These are phyloP conservation scores for Vulpes vulpes DNA, from an alignment of 2,113 vertebrate species.

Conservation along the genomic window DNA sequence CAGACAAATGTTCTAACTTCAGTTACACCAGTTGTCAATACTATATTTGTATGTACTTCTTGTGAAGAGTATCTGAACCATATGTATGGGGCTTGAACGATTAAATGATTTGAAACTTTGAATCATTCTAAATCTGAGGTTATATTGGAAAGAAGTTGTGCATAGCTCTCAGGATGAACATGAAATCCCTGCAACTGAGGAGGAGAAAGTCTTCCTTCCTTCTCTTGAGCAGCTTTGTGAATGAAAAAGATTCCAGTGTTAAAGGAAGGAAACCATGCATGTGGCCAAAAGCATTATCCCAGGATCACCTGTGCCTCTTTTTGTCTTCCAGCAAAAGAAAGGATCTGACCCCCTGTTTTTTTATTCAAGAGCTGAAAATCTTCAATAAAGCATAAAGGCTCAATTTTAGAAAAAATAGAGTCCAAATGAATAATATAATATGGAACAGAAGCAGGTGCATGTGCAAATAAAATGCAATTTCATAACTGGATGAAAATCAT, in stretches of 20 bases:
- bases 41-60: not conserved
- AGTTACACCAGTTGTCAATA: not conserved
- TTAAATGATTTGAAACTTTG: not conserved
- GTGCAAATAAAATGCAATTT: constrained; percentile 65
- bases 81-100: not conserved
- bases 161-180: not conserved
- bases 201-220: not conserved
- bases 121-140: constrained; percentile 20
- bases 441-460: constrained; percentile 23
- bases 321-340: constrained; percentile 29
- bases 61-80: not conserved
- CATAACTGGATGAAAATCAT: constrained; percentile 62
- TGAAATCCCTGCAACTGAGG: not conserved
- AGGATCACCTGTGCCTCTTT: not conserved
- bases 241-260: not conserved
- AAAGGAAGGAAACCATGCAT: constrained; percentile 7
- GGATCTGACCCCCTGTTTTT: not conserved
- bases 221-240: not conserved
- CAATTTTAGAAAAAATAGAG: not conserved
- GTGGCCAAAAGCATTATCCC: not conserved
- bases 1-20: not conserved
- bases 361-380: constrained; percentile 33
- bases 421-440: constrained; percentile 56
- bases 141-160: not conserved
- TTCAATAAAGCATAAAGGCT: constrained; percentile 53